A percentile compares a stretch with the other conserved stretches of the same genome.
These are phyloP conservation scores for Agonum fuliginosum DNA, from an alignment of 2,888 invertebrate genomes.

Conservation along the genomic window DNA sequence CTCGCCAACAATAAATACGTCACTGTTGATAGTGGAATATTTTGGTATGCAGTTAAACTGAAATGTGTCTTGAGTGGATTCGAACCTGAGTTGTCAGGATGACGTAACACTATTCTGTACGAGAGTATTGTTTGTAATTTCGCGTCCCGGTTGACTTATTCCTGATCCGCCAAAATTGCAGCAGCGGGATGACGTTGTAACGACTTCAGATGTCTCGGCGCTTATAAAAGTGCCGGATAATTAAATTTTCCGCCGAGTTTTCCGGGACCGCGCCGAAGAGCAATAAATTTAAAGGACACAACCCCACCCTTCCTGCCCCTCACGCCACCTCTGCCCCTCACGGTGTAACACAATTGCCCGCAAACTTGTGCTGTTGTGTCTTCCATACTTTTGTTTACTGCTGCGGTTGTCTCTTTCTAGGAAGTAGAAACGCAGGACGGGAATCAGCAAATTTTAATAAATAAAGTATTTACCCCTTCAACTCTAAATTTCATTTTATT, in stretches of 20 bases:
- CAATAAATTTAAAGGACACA: slow-evolving; percentile 59
- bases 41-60: too few relatives aligned
- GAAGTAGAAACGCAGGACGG: not conserved
- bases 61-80: too few relatives aligned
- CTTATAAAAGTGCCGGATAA: slow-evolving; percentile 59
- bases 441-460: not conserved
- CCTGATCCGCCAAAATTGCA: slow-evolving; percentile 53
- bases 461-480: too few relatives aligned
- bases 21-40: too few relatives aligned
- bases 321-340: not conserved
- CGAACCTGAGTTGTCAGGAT: too few relatives aligned
- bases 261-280: slow-evolving; percentile 52
- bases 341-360: slow-evolving; percentile 48
- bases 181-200: slow-evolving; percentile 56
- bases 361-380: slow-evolving; percentile 50
- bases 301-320: not conserved
- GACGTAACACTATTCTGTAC: too few relatives aligned
- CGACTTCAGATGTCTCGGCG: slow-evolving; percentile 57
- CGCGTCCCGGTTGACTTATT: not conserved
- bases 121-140: not conserved
- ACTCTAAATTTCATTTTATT: too few relatives aligned
- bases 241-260: slow-evolving; percentile 59
- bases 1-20: too few relatives aligned
- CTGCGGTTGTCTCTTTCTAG: not conserved
- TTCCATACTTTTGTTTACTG: slow-evolving; percentile 47